Conservation (phyloP, 2,113 vertebrate species). For the Sprattus sprattus region DNA sequence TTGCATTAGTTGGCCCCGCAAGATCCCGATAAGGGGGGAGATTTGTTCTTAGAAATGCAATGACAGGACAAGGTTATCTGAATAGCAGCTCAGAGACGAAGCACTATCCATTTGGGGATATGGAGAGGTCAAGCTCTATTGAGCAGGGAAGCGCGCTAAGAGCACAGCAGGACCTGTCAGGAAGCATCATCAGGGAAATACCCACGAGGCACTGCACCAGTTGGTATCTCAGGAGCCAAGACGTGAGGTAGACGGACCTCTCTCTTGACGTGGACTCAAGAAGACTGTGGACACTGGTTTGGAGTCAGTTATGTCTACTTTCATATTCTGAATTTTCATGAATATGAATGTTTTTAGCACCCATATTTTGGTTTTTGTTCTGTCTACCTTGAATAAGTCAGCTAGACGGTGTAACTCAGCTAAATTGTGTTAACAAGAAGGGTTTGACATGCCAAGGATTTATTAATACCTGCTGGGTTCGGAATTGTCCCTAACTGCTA, state of each 20-base stretch:
- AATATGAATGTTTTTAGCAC: too few relatives aligned
- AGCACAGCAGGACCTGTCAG: conserved; percentile 3
- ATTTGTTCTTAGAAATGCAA: conserved; percentile 73
- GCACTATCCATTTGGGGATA: background rate
- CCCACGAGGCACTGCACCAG: background rate
- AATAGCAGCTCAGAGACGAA: conserved; percentile 37
- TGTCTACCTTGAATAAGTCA: too few relatives aligned
- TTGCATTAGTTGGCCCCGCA: conserved; percentile 70
- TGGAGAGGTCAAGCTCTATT: background rate
- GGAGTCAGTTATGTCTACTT: too few relatives aligned
- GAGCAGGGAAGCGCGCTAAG: background rate
- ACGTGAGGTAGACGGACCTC: conserved; percentile 21
- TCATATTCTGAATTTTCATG: too few relatives aligned
- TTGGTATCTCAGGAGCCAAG: background rate
- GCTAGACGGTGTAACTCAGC: too few relatives aligned
- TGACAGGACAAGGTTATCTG: conserved; percentile 75
- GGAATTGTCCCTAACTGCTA: too few relatives aligned
- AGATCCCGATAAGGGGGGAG: conserved; percentile 71
- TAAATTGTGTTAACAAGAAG: too few relatives aligned
- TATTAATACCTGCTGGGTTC: too few relatives aligned
- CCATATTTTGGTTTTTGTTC: too few relatives aligned
- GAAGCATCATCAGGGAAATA: background rate
- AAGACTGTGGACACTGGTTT: background rate
- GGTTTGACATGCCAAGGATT: too few relatives aligned
- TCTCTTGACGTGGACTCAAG: background rate